phyloP scores from a whole-genome alignment of 2,113 vertebrate genomes.

The Tympanuchus pallidicinctus region DNA sequence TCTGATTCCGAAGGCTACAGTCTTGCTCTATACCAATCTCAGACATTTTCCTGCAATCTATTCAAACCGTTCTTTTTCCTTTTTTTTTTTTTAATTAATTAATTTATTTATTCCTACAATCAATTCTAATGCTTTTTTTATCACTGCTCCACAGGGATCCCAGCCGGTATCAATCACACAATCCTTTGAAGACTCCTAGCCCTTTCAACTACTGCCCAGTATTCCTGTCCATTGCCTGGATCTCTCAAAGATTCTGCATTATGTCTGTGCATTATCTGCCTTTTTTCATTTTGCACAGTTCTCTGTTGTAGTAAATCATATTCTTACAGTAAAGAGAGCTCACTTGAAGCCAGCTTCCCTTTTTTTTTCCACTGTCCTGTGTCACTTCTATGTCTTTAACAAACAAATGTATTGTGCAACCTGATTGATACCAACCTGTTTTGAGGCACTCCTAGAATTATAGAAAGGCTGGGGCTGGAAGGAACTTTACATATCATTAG shows the following conservation, averaged over 20 bases:
- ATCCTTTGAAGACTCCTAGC: background rate
- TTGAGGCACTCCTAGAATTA: background rate
- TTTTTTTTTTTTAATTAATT: background rate
- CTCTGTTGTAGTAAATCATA: background rate
- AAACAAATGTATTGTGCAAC: background rate
- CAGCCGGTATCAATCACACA: background rate
- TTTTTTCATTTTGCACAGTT: background rate
- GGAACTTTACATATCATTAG: too few species aligned
- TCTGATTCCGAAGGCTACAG: background rate
- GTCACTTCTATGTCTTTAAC: background rate
- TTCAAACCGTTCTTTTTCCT: background rate
- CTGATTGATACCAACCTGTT: background rate
- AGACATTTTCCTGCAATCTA: background rate
- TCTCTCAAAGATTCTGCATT: background rate
- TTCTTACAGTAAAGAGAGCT: background rate
- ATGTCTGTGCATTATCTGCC: background rate
- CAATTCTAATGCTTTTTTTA: accelerated
- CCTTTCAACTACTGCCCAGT: background rate
- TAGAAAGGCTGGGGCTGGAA: too few species aligned
- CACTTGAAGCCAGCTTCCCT: background rate
- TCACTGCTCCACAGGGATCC: background rate
- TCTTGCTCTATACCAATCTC: background rate
- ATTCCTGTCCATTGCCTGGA: background rate
- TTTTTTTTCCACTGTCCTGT: background rate
- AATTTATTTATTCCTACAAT: background rate